phyloP scores from a whole-genome alignment of 2,888 invertebrate species.

The Cerastis leucographa region DNA sequence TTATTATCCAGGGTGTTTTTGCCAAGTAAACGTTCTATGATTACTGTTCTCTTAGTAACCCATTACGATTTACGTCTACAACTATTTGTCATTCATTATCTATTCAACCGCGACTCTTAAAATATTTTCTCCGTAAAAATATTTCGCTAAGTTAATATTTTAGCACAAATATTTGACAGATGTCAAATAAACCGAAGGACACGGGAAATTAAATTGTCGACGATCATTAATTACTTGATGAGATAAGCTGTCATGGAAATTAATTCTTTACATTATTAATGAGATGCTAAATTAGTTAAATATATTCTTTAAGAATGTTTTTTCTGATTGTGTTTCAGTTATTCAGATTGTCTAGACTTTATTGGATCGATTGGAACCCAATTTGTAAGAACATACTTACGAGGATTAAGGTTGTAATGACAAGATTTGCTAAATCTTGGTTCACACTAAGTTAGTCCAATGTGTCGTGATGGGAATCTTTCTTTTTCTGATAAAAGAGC shows the following conservation, averaged over 20 bases:
- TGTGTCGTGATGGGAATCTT: not conserved
- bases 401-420: not conserved
- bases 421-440: not conserved
- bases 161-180: constrained; percentile 2
- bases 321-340: not conserved
- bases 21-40: not conserved
- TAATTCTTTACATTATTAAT: not conserved
- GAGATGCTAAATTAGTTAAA: not conserved
- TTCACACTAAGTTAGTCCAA: not conserved
- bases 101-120: not conserved
- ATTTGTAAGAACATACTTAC: not conserved
- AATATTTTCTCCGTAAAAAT: not conserved
- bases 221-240: constrained; percentile 1
- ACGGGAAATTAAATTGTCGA: constrained; percentile 18
- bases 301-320: not conserved
- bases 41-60: not conserved
- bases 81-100: not conserved
- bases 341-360: constrained; percentile 10
- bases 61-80: not conserved
- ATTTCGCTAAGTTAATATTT: constrained; percentile 12
- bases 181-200: constrained; percentile 23
- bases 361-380: not conserved
- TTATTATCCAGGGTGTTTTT: not conserved
- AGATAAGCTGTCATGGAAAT: not conserved
- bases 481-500: not conserved